These are phyloP conservation scores for Bubalus kerabau DNA, from an alignment of 2,113 vertebrate genomes.

Conservation along the genomic window DNA sequence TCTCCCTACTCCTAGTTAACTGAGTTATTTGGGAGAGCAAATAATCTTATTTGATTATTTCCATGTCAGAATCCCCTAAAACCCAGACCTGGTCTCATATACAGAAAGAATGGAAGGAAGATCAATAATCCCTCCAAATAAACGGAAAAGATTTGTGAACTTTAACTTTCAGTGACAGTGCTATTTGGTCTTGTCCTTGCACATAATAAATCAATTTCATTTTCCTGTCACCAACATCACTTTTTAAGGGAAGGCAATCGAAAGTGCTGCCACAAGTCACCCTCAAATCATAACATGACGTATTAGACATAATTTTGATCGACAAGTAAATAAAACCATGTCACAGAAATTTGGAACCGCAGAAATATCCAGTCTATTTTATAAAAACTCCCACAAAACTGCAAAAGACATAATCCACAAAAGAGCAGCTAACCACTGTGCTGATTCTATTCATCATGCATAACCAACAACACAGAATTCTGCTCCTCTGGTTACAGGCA, in stretches of 20 bases:
- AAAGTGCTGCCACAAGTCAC: not conserved
- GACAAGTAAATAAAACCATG: slow-evolving; percentile 14
- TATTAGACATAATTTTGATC: slow-evolving; percentile 31
- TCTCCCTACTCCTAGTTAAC: not conserved
- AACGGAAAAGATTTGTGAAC: not conserved
- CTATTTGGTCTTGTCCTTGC: not conserved
- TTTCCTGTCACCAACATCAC: not conserved
- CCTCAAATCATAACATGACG: slow-evolving; percentile 4
- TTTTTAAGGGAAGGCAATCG: slow-evolving; percentile 13
- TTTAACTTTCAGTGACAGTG: not conserved
- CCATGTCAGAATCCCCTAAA: not conserved
- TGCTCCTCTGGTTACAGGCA: not conserved
- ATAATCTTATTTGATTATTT: not conserved
- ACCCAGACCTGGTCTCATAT: not conserved
- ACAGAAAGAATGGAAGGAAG: not conserved
- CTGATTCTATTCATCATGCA: not conserved
- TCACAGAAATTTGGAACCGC: not conserved
- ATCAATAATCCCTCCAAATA: not conserved
- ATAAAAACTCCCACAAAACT: not conserved
- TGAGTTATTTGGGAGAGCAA: not conserved
- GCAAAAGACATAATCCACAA: not conserved
- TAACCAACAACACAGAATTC: not conserved
- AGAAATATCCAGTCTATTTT: not conserved
- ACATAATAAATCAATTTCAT: not conserved
- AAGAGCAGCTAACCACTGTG: not conserved